Percentiles rank a stretch among this genome's conserved stretches.
Conservation (phyloP, 2,113 vertebrate species). For the Odontophorus gujanensis region DNA sequence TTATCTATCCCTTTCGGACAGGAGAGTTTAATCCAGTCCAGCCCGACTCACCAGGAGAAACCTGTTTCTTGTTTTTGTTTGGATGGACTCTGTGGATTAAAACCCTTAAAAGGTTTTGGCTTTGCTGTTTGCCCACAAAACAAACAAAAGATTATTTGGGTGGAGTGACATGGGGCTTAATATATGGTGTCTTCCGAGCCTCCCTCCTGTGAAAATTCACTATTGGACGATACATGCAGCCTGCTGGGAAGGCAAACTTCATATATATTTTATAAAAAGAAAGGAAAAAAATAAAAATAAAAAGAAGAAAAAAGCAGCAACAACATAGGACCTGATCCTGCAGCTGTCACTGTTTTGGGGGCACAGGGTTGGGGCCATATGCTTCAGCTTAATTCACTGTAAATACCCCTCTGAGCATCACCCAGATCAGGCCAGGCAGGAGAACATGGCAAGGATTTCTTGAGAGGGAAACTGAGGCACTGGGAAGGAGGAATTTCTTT, state of each 20-base stretch:
- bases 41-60: neutral
- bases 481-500: neutral
- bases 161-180: neutral
- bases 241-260: neutral
- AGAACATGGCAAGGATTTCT: neutral
- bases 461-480: neutral
- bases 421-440: neutral
- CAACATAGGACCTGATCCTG: neutral
- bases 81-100: neutral
- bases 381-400: neutral
- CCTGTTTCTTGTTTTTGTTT: neutral
- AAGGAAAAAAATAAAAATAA: neutral
- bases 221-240: fast-evolving
- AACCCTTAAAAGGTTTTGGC: neutral
- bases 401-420: fast-evolving
- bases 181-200: fast-evolving
- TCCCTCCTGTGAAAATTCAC: neutral
- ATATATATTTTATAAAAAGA: neutral
- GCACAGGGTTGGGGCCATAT: neutral
- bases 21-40: neutral
- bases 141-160: neutral
- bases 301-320: neutral
- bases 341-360: neutral
- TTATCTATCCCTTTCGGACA: neutral
- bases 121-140: neutral